Conservation (phyloP, 2,888 invertebrate species). For the Mythimna albipuncta region DNA sequence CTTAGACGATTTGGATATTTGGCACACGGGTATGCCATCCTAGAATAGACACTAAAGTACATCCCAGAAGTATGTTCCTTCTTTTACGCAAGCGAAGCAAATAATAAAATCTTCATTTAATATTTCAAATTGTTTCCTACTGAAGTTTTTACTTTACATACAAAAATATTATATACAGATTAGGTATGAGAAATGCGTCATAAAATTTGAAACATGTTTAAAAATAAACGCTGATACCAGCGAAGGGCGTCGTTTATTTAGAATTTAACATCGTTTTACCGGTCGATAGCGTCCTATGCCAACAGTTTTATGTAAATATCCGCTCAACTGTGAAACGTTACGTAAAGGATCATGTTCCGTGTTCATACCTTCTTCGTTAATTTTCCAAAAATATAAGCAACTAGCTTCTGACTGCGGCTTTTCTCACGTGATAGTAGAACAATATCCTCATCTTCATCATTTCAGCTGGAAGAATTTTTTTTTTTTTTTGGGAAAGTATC, state of each 20-base stretch:
- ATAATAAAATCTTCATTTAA: not conserved
- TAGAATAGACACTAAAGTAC: too few relatives aligned
- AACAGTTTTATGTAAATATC: constrained; percentile 52
- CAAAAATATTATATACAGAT: constrained; percentile 14
- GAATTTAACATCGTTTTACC: constrained; percentile 42
- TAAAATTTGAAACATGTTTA: constrained; percentile 40
- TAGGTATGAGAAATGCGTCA: constrained; percentile 17
- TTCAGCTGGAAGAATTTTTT: too few relatives aligned
- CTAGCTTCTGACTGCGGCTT: too few relatives aligned
- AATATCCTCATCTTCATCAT: too few relatives aligned
- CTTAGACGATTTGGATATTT: too few relatives aligned
- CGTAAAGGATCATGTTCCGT: constrained; percentile 38
- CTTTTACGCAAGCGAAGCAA: too few relatives aligned
- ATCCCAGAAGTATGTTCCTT: too few relatives aligned
- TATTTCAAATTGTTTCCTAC: not conserved
- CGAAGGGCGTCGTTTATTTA: constrained; percentile 44
- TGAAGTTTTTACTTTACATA: not conserved
- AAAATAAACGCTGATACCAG: constrained; percentile 47
- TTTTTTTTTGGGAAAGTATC: too few relatives aligned
- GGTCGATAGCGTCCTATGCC: constrained; percentile 41
- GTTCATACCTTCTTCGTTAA: constrained; percentile 36
- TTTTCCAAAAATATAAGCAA: too few relatives aligned
- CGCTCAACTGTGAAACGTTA: constrained; percentile 50
- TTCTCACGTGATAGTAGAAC: too few relatives aligned
- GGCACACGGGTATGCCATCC: too few relatives aligned